These are phyloP conservation scores for Drosophila gunungcola DNA, from an alignment of 1,140 invertebrate species.

Conservation along the genomic window DNA sequence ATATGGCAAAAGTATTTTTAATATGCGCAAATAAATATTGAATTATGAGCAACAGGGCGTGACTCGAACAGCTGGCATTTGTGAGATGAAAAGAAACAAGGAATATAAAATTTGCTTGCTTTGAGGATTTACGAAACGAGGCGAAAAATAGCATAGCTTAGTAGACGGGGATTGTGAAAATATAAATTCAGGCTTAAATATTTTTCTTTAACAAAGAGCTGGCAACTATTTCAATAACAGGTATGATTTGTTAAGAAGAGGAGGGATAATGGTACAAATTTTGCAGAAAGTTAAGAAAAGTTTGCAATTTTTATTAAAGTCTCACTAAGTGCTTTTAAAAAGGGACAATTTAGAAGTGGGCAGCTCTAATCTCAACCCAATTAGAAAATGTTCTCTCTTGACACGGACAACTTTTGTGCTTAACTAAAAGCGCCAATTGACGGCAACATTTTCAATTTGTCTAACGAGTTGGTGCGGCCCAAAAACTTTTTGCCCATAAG, in stretches of 20 bases:
- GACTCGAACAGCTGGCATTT: slow-evolving; percentile 31
- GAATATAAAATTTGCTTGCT: slow-evolving; percentile 45
- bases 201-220: neutral
- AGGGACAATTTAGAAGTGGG: neutral
- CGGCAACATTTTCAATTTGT: slow-evolving; percentile 81
- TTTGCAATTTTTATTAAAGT: too few species aligned
- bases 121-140: slow-evolving; percentile 32
- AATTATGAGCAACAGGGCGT: slow-evolving; percentile 39
- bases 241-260: too few species aligned
- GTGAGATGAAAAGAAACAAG: slow-evolving; percentile 28
- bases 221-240: neutral
- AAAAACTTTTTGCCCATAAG: slow-evolving; percentile 64
- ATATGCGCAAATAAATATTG: slow-evolving; percentile 73
- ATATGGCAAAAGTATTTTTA: slow-evolving; percentile 67
- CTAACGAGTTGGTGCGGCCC: slow-evolving; percentile 66
- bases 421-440: slow-evolving; percentile 69
- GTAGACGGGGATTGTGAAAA: slow-evolving; percentile 11
- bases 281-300: too few species aligned
- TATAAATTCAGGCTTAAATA: slow-evolving; percentile 11
- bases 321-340: too few species aligned
- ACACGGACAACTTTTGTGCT: slow-evolving; percentile 45
- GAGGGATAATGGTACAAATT: too few species aligned
- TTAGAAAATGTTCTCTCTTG: slow-evolving; percentile 36
- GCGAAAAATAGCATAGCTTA: slow-evolving; percentile 13
- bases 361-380: slow-evolving; percentile 16